Evolutionary conservation across 2,888 invertebrate species (phyloP), one percentile per base, ranked within the genome.

Genomic region (Cheilosia vulpina): DNA sequence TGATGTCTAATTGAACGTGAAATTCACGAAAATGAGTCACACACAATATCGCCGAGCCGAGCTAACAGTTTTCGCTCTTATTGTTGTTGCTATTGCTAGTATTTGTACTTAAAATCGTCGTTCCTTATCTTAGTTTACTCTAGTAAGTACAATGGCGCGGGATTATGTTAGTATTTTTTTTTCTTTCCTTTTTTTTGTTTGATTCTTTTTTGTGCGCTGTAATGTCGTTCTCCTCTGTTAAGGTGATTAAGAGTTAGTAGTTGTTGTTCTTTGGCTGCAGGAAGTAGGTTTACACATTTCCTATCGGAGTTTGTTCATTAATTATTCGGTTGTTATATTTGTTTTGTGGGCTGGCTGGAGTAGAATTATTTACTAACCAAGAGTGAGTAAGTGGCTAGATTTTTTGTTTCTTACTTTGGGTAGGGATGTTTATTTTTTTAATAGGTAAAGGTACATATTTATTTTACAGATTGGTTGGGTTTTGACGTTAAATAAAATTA

Each of bases 11-110:
- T 85, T 85, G 84, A 76, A 85, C 76, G 76, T 85, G 80, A 85
- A 85, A 72, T 81, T 72, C 68, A 85, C 81, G 68, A 62, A 81
- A 72, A 85, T 85, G 85, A 85, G 55, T 85, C 85, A 85, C 80
- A 85, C 80, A 53, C 80, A 58, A 58, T 47, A 65, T 76, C 76
- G 31, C 31, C 9, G 31, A 27, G 57, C 73, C 65, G 31, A 78
- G 73, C 66, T 72, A 83, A 60, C 60, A 77, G 52, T 45, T 60
- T 71, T 68, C 71, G 52, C 52, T 68, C 52, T 52, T 65, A 38
- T 21, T 62, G 34, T 55, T 60, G 38, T 73, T 73, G 58, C 66
- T 66, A 50, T 47, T 72, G 53, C 76, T 80, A 72, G 85, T 81
- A 77, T 85, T 85, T 85, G 81, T 76, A 85, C 76, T 85, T 85